phyloP scores from a whole-genome alignment of 2,113 vertebrate species.

The Asarcornis scutulata region DNA sequence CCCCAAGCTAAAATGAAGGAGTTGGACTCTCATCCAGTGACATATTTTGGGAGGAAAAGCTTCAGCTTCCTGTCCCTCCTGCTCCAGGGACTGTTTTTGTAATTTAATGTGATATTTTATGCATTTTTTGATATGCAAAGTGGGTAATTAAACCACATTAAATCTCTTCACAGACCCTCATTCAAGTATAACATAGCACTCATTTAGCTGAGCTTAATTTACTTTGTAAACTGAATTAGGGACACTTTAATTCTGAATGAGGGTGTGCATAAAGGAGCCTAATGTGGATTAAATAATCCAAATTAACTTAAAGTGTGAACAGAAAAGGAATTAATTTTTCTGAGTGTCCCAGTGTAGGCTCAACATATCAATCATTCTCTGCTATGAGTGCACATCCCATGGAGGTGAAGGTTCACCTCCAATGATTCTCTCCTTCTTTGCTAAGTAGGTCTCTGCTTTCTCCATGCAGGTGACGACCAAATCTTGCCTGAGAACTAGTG shows the following conservation, averaged over 20 bases:
- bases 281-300: conserved; percentile 69
- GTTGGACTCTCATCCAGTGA: neutral
- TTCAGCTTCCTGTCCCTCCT: neutral
- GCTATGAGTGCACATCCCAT: neutral
- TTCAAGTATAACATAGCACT: conserved; percentile 47
- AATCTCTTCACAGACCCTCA: conserved; percentile 46
- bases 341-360: neutral
- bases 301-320: conserved; percentile 26
- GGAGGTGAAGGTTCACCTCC: neutral
- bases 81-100: neutral
- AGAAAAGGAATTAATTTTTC: conserved; percentile 21
- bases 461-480: neutral
- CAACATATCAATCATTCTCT: neutral
- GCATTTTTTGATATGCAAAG: conserved; percentile 57
- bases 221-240: conserved; percentile 62
- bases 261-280: conserved; percentile 6
- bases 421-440: neutral
- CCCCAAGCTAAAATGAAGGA: neutral
- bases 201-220: conserved; percentile 61
- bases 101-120: conserved; percentile 26
- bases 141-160: conserved; percentile 60
- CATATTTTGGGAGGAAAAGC: neutral
- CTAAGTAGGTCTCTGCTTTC: neutral
- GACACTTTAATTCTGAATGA: conserved; percentile 23
- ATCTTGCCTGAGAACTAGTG: neutral